Evolutionary conservation across 2,888 invertebrate genomes (phyloP).

Genomic region (Chymomyza caudatula): DNA sequence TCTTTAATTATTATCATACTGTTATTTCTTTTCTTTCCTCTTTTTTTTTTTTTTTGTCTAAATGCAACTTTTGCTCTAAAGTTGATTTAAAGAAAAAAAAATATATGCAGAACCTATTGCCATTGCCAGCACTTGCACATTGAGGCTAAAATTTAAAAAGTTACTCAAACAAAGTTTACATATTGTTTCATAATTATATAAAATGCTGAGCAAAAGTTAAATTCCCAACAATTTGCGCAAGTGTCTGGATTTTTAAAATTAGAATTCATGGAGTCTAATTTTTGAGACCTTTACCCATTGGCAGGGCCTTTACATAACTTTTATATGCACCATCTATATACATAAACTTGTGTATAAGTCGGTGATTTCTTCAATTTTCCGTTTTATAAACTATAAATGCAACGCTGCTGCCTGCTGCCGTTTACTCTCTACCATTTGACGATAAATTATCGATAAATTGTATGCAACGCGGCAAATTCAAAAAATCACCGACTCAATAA

Average conservation of each 20-base stretch:
- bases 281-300: background rate
- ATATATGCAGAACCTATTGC: constrained; percentile 1
- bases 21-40: background rate
- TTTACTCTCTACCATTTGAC: no score
- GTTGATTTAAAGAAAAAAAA: constrained; percentile 28
- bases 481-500: background rate
- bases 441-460: no score
- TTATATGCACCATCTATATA: background rate
- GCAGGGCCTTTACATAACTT: no score
- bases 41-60: constrained; percentile 6
- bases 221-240: background rate
- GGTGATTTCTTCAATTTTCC: background rate
- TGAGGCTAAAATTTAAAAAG: constrained; percentile 8
- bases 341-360: background rate
- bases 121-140: constrained; percentile 23
- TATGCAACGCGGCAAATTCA: no score
- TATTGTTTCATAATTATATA: constrained; percentile 36
- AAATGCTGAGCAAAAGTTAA: constrained; percentile 52
- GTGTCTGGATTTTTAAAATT: background rate
- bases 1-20: background rate
- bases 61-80: background rate
- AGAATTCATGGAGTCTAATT: background rate
- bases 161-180: background rate
- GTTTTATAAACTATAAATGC: background rate
- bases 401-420: no score